Evolutionary conservation across 2,797 vertebrate species (phyloP).

Genomic region (Pangasius macronema): DNA sequence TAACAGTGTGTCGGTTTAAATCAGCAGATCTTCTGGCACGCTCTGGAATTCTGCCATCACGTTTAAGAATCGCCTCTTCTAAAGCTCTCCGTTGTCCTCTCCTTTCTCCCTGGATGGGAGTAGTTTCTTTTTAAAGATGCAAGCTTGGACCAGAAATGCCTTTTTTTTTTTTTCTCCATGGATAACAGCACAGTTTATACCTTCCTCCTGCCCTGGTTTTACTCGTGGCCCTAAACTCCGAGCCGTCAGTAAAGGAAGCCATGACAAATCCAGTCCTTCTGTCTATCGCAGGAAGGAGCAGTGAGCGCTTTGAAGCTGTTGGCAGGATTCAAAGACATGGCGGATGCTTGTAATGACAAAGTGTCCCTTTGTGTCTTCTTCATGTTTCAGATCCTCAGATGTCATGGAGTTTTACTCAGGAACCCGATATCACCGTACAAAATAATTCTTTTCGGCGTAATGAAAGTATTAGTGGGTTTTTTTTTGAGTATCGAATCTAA

Average conservation of each 20-base stretch:
- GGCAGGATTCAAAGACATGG: background rate
- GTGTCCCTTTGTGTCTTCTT: background rate
- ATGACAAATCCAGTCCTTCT: constrained; percentile 44
- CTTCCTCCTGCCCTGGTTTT: background rate
- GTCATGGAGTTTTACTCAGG: background rate
- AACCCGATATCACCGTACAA: background rate
- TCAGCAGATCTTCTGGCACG: constrained; percentile 45
- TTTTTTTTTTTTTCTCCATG: too few species aligned
- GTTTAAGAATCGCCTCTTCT: constrained; percentile 39
- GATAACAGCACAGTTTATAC: constrained; percentile 17
- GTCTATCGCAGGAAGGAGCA: constrained; percentile 39
- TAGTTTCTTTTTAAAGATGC: constrained; percentile 34
- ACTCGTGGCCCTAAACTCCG: constrained; percentile 16
- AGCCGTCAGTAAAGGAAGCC: constrained; percentile 24
- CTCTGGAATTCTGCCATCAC: constrained; percentile 54
- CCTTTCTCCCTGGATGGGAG: background rate
- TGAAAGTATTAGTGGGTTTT: background rate
- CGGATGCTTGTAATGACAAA: background rate
- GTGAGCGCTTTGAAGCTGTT: constrained; percentile 36
- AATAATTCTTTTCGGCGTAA: background rate
- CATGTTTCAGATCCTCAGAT: too few species aligned
- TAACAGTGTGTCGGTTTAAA: constrained; percentile 50
- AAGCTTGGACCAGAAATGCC: background rate
- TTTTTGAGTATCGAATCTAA: background rate
- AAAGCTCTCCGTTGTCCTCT: constrained; percentile 8